These are phyloP conservation scores for Platyura marginata DNA, from an alignment of 1,140 invertebrate species.

Conservation along the genomic window DNA sequence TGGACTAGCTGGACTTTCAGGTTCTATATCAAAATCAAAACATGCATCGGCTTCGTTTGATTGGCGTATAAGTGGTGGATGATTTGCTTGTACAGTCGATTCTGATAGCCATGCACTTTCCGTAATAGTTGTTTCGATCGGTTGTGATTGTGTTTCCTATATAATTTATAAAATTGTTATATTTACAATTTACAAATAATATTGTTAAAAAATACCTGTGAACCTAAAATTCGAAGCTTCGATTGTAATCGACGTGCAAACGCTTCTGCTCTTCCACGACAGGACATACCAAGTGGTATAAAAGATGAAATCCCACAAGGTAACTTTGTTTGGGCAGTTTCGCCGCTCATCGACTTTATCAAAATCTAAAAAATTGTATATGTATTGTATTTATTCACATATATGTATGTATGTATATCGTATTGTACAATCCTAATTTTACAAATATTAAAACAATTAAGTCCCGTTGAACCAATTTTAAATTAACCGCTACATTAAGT, in stretches of 20 bases:
- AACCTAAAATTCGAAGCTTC: slow-evolving; percentile 44
- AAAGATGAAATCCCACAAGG: slow-evolving; percentile 21
- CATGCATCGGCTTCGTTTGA: slow-evolving; percentile 35
- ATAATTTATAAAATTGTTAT: too few relatives aligned
- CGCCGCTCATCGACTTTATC: slow-evolving; percentile 23
- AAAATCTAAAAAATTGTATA: background rate
- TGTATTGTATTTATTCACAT: too few relatives aligned
- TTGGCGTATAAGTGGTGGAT: slow-evolving; percentile 26
- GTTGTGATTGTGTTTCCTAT: too few relatives aligned
- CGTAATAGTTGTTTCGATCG: too few relatives aligned
- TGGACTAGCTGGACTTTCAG: slow-evolving; percentile 43
- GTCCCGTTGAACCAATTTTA: too few relatives aligned
- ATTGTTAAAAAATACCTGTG: slow-evolving; percentile 17
- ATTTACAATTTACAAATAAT: background rate
- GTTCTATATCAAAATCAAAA: slow-evolving; percentile 36
- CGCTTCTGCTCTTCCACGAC: slow-evolving; percentile 54
- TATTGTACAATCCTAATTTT: too few relatives aligned
- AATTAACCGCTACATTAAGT: too few relatives aligned
- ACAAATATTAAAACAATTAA: too few relatives aligned
- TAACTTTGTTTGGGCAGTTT: slow-evolving; percentile 19
- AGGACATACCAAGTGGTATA: slow-evolving; percentile 38
- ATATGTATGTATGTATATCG: too few relatives aligned
- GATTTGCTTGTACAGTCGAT: slow-evolving; percentile 17
- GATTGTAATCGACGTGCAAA: slow-evolving; percentile 57
- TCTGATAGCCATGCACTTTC: slow-evolving; percentile 18